Evolutionary conservation across 2,888 invertebrate genomes (phyloP).

Genomic region (Drosophila monieri): DNA sequence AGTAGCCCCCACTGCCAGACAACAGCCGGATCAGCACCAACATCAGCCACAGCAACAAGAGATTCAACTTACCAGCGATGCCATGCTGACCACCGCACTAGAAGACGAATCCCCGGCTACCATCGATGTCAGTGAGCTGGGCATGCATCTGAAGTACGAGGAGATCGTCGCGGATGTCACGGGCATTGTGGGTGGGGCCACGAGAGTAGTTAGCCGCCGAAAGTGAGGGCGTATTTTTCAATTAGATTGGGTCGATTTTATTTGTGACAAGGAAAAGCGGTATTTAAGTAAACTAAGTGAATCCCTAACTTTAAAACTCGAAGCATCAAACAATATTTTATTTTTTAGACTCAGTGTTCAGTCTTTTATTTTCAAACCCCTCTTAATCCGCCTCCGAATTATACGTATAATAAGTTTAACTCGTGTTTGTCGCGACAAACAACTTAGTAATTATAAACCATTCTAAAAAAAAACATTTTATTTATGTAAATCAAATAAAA

Average conservation of each 20-base stretch:
- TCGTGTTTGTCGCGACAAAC: constrained; percentile 16
- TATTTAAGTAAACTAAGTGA: constrained; percentile 2
- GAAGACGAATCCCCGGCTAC: constrained; percentile 61
- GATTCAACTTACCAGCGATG: constrained; percentile 52
- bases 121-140: constrained; percentile 69
- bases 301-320: neutral
- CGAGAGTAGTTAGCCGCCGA: constrained; percentile 31
- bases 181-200: constrained; percentile 69
- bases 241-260: constrained; percentile 7
- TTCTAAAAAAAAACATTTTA: constrained; percentile 18
- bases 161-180: constrained; percentile 83
- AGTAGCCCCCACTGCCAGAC: constrained; percentile 16
- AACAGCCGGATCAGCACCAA: constrained; percentile 25
- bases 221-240: constrained; percentile 27
- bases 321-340: constrained; percentile 1
- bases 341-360: neutral
- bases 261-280: neutral
- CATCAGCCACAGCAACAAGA: constrained; percentile 38
- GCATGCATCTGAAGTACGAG: constrained; percentile 82
- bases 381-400: neutral
- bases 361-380: neutral
- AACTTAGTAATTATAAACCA: constrained; percentile 26
- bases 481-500: constrained; percentile 32
- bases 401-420: constrained; percentile 13
- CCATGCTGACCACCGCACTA: constrained; percentile 59